Evolutionary conservation across 2,888 invertebrate species (phyloP).

Genomic region (Hedychridium roseum): DNA sequence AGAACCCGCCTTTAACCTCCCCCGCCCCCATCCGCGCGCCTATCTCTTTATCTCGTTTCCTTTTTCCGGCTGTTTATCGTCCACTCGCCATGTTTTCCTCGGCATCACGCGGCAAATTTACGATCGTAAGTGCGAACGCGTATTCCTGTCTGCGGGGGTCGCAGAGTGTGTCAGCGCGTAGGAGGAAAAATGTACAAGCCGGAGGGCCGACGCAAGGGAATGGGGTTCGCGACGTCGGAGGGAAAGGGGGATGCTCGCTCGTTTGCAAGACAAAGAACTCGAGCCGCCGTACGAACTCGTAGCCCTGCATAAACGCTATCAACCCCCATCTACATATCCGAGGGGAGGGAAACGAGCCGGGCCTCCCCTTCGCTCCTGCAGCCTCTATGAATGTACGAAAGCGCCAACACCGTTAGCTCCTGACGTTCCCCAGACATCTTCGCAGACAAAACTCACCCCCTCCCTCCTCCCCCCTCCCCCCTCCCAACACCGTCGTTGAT

Average conservation of each 20-base stretch:
- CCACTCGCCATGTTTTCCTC: too few relatives aligned
- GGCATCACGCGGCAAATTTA: too few relatives aligned
- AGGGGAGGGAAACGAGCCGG: slow-evolving; percentile 8
- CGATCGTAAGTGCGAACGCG: too few relatives aligned
- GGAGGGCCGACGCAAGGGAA: slow-evolving; percentile 9
- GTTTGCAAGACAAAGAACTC: slow-evolving; percentile 58
- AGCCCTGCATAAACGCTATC: slow-evolving; percentile 56
- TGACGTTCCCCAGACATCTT: too few relatives aligned
- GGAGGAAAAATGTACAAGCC: slow-evolving; percentile 9
- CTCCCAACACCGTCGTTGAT: background rate
- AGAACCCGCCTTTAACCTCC: too few relatives aligned
- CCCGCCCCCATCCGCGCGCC: too few relatives aligned
- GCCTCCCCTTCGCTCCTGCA: background rate
- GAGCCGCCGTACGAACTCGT: slow-evolving; percentile 46
- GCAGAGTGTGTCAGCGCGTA: slow-evolving; percentile 3
- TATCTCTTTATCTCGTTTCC: too few relatives aligned
- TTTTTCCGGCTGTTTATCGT: too few relatives aligned
- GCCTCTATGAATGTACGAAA: too few relatives aligned
- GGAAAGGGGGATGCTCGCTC: slow-evolving; percentile 47
- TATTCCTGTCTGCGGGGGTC: too few relatives aligned
- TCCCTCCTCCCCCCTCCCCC: background rate
- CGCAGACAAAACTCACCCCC: background rate
- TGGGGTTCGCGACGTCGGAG: slow-evolving; percentile 12
- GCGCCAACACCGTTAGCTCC: too few relatives aligned
- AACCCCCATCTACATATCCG: slow-evolving; percentile 54